Percentiles rank a stretch among this genome's conserved stretches.
Evolutionary conservation across 1,140 invertebrate genomes (phyloP).

Genomic region (Formica exsecta): DNA sequence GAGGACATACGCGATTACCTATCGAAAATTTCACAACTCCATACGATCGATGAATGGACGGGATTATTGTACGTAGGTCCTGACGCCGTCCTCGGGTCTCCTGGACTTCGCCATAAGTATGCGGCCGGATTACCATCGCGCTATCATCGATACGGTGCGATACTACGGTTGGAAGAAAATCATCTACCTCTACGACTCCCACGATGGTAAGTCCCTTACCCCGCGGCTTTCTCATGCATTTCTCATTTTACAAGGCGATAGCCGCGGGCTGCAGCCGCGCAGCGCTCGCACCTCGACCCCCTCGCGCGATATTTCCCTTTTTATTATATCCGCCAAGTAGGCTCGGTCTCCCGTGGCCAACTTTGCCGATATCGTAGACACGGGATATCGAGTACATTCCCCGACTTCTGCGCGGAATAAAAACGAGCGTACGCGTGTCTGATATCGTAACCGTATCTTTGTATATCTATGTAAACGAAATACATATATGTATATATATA

Average conservation of each 20-base stretch:
- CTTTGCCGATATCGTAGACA: conserved; percentile 63
- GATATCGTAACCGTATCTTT: neutral
- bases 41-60: neutral
- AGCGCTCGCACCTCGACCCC: conserved; percentile 16
- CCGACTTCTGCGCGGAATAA: conserved; percentile 22
- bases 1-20: neutral
- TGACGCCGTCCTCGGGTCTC: conserved; percentile 93
- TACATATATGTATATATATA: neutral
- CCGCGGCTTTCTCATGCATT: conserved; percentile 78
- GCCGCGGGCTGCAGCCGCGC: conserved; percentile 19
- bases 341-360: conserved; percentile 73
- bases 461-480: conserved; percentile 5
- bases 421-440: conserved; percentile 8
- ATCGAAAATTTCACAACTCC: conserved; percentile 24
- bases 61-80: conserved; percentile 87
- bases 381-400: conserved; percentile 43
- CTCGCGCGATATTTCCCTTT: conserved; percentile 70
- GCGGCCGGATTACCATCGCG: conserved; percentile 97
- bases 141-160: conserved; percentile 96
- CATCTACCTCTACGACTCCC: conserved; percentile 97
- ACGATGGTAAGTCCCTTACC: conserved; percentile 93
- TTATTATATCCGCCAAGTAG: conserved; percentile 63
- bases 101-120: conserved; percentile 96
- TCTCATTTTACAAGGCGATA: conserved; percentile 78
- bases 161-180: conserved; percentile 97